These are phyloP conservation scores for Pseudochirops cupreus DNA, from an alignment of 2,797 vertebrate genomes.

Conservation along the genomic window DNA sequence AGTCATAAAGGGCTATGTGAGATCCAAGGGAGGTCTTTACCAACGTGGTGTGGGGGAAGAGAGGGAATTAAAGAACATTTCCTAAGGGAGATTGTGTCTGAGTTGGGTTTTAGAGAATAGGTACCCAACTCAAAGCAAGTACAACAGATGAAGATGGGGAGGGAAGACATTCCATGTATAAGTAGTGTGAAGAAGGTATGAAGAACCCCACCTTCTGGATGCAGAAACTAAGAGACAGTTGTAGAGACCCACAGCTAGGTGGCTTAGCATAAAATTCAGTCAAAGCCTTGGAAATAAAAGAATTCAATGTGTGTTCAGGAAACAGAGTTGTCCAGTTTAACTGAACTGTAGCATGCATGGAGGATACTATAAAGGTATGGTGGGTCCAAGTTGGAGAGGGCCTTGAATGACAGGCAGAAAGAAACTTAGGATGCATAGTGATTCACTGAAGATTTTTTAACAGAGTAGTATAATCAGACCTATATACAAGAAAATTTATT, in stretches of 20 bases:
- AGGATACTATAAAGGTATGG: not conserved
- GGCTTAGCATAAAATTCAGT: not conserved
- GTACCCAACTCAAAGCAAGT: not conserved
- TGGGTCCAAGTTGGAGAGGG: not conserved
- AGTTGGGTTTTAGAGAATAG: not conserved
- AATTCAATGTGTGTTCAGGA: not conserved
- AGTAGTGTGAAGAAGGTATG: not conserved
- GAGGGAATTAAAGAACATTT: not conserved
- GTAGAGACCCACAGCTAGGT: not conserved
- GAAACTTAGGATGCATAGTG: not conserved
- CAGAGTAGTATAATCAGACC: not conserved
- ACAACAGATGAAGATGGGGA: not conserved
- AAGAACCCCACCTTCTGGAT: not conserved
- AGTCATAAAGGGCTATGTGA: not conserved
- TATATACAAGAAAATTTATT: not conserved
- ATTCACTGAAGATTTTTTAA: not conserved
- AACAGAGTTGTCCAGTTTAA: not conserved
- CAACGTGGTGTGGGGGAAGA: not conserved
- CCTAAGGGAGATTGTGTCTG: not conserved
- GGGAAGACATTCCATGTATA: not conserved
- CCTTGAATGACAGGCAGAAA: not conserved
- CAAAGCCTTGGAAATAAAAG: not conserved
- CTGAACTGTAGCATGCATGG: not conserved
- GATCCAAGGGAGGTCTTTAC: not conserved
- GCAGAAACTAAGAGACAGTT: not conserved